These are phyloP conservation scores for Parapristionchus giblindavisi DNA, from an alignment of 2,888 invertebrate genomes.

Conservation along the genomic window DNA sequence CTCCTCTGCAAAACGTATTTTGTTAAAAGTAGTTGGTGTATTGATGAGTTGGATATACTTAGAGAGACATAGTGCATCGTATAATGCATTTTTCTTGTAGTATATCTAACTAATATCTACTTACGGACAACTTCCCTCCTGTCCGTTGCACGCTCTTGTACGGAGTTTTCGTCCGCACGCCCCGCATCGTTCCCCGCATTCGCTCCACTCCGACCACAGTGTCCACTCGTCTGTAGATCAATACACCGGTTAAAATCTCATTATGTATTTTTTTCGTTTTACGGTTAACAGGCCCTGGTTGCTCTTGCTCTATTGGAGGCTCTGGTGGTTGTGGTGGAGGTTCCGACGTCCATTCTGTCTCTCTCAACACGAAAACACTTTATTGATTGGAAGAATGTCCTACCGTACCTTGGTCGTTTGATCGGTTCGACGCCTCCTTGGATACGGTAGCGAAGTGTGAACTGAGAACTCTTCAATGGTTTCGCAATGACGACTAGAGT, in stretches of 20 bases:
- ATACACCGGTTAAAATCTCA: too few species aligned
- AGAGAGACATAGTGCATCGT: too few species aligned
- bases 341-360: too few species aligned
- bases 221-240: slow-evolving; percentile 29
- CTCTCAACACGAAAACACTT: too few species aligned
- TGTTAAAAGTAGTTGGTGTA: too few species aligned
- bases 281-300: too few species aligned
- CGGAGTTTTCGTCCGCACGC: slow-evolving; percentile 35
- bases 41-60: too few species aligned
- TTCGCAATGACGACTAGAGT: slow-evolving; percentile 49
- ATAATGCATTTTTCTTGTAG: too few species aligned
- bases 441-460: slow-evolving; percentile 32
- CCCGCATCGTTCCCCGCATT: slow-evolving; percentile 36
- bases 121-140: slow-evolving; percentile 19
- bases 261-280: too few species aligned
- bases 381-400: neutral
- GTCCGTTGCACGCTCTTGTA: slow-evolving; percentile 34
- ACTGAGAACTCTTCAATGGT: slow-evolving; percentile 45
- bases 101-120: neutral
- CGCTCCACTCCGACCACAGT: slow-evolving; percentile 36
- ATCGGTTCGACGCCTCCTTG: slow-evolving; percentile 11
- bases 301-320: too few species aligned
- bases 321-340: too few species aligned
- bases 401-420: slow-evolving; percentile 6
- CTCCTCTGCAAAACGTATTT: neutral